Base-by-base conservation (phyloP, 2,113 vertebrate species). In the Rhagologus leucostigma region DNA sequence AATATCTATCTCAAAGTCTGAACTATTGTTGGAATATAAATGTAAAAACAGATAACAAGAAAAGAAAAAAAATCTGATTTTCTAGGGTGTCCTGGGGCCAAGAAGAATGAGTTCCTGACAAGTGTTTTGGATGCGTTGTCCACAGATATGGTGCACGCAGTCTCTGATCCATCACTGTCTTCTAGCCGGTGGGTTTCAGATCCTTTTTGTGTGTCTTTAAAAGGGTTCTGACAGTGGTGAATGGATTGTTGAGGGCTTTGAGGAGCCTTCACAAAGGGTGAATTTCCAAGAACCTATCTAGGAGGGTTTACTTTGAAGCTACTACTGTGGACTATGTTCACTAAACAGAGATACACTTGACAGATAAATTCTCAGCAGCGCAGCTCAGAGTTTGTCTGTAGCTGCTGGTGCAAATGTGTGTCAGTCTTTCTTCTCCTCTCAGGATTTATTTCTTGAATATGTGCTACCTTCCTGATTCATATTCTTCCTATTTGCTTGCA, bases 101-200 rank as follows among this genome's bases (percentile, higher is more conserved):
- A 99, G 97, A 99, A 99, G 97, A 99, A 98, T 11, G 99, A 99
- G 93, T 99, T 99, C 89, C 98, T 99, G 94, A 99, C 99, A 1
- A 99, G 99, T 76, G 98, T 99, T 87, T 97, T 99, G 97, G 99
- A 99, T 12, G 99, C 99, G 0, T 93, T 99, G 63, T 99, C 99
- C 68, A 99, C 99, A 7, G 99, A 99, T 97, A 99, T 99, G 99
- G 99, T 99, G 62, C 99, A 99, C 1, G 99, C 99, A 0, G 99
- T 99, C 71, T 99, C 99, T 23, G 99, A 99, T 96, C 99, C 99
- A 33, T 96, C 97, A 1, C 91, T 99, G 24, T 98, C 99, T 12
- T 98, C 99, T 1, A 97, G 98, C 97, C 99, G 99, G 99, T 99
- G 95, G 23, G 98, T 81, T 69, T 46, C 12, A 6, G 35, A 63